Conservation (phyloP, 1,140 invertebrate genomes). For the Drosophila elegans region DNA sequence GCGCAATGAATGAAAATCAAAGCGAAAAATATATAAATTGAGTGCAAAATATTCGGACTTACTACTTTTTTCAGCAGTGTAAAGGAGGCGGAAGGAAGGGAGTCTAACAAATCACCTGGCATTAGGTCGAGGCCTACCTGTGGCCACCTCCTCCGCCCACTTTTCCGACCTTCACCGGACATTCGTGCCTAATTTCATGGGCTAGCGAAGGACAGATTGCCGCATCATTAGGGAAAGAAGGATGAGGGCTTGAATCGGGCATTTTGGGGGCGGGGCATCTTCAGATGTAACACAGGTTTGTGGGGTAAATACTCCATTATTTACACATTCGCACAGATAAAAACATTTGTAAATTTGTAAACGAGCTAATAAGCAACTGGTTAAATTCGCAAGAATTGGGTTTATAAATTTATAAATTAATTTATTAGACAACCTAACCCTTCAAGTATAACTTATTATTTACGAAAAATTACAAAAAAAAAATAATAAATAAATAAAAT, state of each 20-base stretch:
- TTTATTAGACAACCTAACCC: too few relatives aligned
- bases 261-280: neutral
- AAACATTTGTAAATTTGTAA: neutral
- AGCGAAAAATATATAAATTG: too few relatives aligned
- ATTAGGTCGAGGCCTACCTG: constrained; percentile 61
- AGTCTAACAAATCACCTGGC: constrained; percentile 72
- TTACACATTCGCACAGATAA: constrained; percentile 5
- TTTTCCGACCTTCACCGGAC: constrained; percentile 44
- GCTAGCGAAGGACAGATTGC: constrained; percentile 66
- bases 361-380: constrained; percentile 8
- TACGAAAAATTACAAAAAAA: too few relatives aligned
- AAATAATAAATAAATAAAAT: too few relatives aligned
- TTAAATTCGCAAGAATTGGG: neutral
- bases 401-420: too few relatives aligned
- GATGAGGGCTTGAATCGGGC: neutral
- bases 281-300: neutral
- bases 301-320: neutral
- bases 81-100: constrained; percentile 21
- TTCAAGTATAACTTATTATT: too few relatives aligned
- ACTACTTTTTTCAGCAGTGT: too few relatives aligned
- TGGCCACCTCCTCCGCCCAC: constrained; percentile 6
- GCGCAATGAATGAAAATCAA: too few relatives aligned
- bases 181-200: constrained; percentile 77
- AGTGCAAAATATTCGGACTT: too few relatives aligned
- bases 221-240: constrained; percentile 58